These are phyloP conservation scores for Cairina moschata DNA, from an alignment of 2,113 vertebrate species.

Conservation along the genomic window DNA sequence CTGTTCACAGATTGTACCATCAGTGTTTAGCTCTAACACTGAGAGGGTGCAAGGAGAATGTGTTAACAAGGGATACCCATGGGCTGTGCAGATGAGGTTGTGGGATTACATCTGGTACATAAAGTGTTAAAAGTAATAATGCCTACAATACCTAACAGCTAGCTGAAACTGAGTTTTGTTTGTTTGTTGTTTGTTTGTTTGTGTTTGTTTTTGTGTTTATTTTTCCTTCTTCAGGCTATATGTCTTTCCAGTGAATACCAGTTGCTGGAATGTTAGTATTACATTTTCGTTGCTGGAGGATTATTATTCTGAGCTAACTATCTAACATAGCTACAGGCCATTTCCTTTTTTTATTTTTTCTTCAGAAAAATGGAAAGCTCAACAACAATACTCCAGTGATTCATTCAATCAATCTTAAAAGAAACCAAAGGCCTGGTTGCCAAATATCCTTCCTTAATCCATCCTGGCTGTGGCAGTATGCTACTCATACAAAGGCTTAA, in stretches of 20 bases:
- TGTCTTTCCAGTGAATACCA: conserved; percentile 4
- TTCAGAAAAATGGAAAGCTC: background rate
- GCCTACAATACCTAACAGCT: background rate
- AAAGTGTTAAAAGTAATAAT: background rate
- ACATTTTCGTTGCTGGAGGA: background rate
- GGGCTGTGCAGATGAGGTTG: background rate
- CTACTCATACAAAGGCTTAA: background rate
- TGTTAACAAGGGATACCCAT: background rate
- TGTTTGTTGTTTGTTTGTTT: too few relatives aligned
- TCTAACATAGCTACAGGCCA: background rate
- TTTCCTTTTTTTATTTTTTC: background rate
- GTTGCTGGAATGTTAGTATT: background rate
- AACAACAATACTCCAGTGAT: background rate
- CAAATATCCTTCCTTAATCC: conserved; percentile 6
- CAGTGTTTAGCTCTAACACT: background rate
- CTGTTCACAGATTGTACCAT: background rate
- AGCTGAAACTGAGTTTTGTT: background rate
- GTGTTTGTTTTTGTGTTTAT: background rate
- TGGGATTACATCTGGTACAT: background rate
- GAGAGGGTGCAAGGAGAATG: background rate
- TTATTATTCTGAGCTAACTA: background rate
- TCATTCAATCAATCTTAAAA: conserved; percentile 17
- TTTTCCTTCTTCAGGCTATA: background rate
- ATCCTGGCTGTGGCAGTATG: background rate
- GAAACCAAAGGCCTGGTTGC: background rate